Evolutionary conservation across 2,888 invertebrate genomes (phyloP).

Genomic region (Alcis repandata): DNA sequence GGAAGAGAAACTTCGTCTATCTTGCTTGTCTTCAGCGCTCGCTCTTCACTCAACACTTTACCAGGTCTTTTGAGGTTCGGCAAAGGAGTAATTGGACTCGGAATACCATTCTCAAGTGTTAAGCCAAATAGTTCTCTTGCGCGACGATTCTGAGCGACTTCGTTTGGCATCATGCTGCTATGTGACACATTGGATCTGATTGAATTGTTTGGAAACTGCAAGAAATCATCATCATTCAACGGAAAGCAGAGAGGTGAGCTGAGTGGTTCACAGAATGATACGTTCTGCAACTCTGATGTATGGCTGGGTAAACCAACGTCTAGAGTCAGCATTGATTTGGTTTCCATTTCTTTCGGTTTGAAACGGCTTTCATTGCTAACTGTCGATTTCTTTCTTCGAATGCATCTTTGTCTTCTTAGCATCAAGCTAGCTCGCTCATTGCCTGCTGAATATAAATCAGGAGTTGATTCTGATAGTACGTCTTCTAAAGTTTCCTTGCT

Average conservation of each 20-base stretch:
- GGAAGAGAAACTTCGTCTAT: conserved; percentile 77
- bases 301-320: conserved; percentile 82
- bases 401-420: conserved; percentile 86
- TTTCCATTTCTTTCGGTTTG: conserved; percentile 59
- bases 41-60: conserved; percentile 76
- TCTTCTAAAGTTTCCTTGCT: conserved; percentile 62
- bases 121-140: conserved; percentile 78
- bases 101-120: conserved; percentile 81
- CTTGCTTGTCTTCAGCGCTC: conserved; percentile 83
- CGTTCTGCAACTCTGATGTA: conserved; percentile 69
- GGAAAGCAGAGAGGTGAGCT: conserved; percentile 64
- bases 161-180: conserved; percentile 75
- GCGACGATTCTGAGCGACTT: conserved; percentile 63
- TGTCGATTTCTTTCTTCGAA: conserved; percentile 84
- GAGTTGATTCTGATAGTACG: conserved; percentile 73
- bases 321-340: conserved; percentile 70
- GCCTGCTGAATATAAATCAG: conserved; percentile 68
- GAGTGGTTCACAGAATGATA: conserved; percentile 69
- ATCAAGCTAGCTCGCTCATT: conserved; percentile 68
- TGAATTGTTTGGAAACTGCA: conserved; percentile 58
- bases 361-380: conserved; percentile 75
- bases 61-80: conserved; percentile 75
- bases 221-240: conserved; percentile 52
- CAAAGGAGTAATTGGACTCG: conserved; percentile 83
- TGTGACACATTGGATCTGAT: conserved; percentile 74